Conservation (phyloP, 2,797 vertebrate species). For the Adrianichthys oophorus region DNA sequence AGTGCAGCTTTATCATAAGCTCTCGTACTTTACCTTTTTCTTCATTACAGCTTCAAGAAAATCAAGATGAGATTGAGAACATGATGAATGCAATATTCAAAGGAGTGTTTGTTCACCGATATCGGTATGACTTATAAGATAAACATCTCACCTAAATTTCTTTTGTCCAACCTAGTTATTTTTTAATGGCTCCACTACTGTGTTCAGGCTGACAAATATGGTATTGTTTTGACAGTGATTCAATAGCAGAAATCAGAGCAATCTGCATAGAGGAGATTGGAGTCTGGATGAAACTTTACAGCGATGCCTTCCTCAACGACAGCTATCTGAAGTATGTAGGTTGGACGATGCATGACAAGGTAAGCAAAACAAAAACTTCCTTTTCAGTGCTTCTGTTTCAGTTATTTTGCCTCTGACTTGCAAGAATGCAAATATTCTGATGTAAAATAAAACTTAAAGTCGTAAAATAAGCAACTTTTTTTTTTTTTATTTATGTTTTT, state of each 20-base stretch:
- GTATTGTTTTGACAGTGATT: constrained; percentile 79
- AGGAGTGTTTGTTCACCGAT: constrained; percentile 98
- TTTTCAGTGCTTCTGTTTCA: not conserved
- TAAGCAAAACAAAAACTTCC: constrained; percentile 49
- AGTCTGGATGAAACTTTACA: constrained; percentile 98
- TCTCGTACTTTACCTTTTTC: constrained; percentile 20
- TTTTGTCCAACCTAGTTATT: no score
- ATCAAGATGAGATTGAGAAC: constrained; percentile 99
- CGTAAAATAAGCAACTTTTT: no score
- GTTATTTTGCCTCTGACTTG: not conserved
- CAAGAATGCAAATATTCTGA: no score
- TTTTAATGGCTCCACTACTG: not conserved
- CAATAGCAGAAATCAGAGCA: constrained; percentile 96
- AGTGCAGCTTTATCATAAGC: constrained; percentile 4
- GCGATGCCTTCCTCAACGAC: constrained; percentile 97
- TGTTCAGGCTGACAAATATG: constrained; percentile 1
- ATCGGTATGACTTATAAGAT: constrained; percentile 81
- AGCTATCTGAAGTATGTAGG: constrained; percentile 98
- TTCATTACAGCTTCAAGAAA: constrained; percentile 94
- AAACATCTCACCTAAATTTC: not conserved
- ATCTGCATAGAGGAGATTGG: constrained; percentile 98
- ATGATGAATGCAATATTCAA: constrained; percentile 99
- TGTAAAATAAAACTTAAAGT: no score
- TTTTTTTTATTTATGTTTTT: not conserved
- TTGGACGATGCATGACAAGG: constrained; percentile 98